These are phyloP conservation scores for Nasonia vitripennis DNA, from an alignment of 1,140 invertebrate species.

Conservation along the genomic window DNA sequence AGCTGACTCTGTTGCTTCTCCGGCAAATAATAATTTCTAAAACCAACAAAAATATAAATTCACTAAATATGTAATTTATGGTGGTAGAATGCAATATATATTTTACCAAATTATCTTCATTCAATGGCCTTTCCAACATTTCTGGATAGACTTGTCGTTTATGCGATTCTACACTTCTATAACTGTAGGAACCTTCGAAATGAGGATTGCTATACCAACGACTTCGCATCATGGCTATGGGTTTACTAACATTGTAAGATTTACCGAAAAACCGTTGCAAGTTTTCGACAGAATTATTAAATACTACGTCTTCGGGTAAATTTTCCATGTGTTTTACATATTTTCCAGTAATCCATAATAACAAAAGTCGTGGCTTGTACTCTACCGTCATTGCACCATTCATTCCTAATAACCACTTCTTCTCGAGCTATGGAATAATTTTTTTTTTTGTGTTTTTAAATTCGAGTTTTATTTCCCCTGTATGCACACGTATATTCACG, in stretches of 20 bases:
- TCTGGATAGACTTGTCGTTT: slow-evolving; percentile 25
- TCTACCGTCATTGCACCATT: slow-evolving; percentile 79
- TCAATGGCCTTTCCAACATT: slow-evolving; percentile 58
- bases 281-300: slow-evolving; percentile 65
- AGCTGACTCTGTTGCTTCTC: slow-evolving; percentile 80
- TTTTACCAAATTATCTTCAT: slow-evolving; percentile 34
- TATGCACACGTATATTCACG: background rate
- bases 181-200: slow-evolving; percentile 82
- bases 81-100: background rate
- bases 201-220: slow-evolving; percentile 82
- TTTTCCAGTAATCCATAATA: slow-evolving; percentile 77
- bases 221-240: slow-evolving; percentile 72
- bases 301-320: slow-evolving; percentile 71
- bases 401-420: slow-evolving; percentile 78
- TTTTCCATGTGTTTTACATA: slow-evolving; percentile 76
- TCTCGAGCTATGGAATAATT: slow-evolving; percentile 53
- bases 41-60: background rate
- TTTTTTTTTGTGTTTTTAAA: background rate
- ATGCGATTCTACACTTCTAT: slow-evolving; percentile 75
- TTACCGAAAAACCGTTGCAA: slow-evolving; percentile 70
- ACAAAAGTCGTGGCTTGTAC: slow-evolving; percentile 79
- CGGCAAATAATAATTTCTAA: slow-evolving; percentile 79
- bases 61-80: background rate
- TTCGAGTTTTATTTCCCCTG: background rate
- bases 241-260: slow-evolving; percentile 73